phyloP scores from a whole-genome alignment of 2,797 vertebrate species.

The Characodon lateralis region DNA sequence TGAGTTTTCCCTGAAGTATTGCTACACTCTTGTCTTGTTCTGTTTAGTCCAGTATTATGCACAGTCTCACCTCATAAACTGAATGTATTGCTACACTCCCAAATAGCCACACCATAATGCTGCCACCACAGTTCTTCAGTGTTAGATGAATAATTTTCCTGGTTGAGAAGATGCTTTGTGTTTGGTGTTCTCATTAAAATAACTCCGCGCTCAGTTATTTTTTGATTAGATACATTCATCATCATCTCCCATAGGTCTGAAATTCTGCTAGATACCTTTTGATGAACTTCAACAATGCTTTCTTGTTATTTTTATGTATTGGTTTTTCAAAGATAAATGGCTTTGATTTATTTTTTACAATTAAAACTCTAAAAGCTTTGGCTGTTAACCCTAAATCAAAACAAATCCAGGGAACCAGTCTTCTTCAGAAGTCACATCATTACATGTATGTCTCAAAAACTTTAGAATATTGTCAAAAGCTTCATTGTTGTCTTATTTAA shows the following conservation, averaged over 20 bases:
- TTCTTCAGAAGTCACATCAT: background rate
- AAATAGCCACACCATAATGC: background rate
- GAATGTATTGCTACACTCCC: background rate
- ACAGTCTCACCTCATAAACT: background rate
- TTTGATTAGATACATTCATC: too few species aligned
- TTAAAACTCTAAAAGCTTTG: background rate
- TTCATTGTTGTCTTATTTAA: background rate
- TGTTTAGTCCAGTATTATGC: background rate
- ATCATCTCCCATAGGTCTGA: too few species aligned
- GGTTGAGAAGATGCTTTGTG: background rate
- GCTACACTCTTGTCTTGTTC: background rate
- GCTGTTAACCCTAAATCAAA: background rate
- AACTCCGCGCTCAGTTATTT: too few species aligned
- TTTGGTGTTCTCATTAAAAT: background rate
- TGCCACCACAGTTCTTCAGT: background rate
- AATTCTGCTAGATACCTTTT: too few species aligned
- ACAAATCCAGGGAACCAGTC: too few species aligned
- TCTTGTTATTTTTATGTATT: too few species aligned
- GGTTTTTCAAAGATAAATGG: too few species aligned
- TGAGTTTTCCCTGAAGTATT: background rate
- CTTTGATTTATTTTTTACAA: too few species aligned
- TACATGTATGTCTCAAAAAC: background rate
- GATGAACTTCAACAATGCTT: too few species aligned
- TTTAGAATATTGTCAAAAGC: background rate
- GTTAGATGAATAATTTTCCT: background rate